Evolutionary conservation across 1,140 invertebrate species (phyloP), one percentile per base, ranked within the genome.

Genomic region (Zaprionus kolodkinae): DNA sequence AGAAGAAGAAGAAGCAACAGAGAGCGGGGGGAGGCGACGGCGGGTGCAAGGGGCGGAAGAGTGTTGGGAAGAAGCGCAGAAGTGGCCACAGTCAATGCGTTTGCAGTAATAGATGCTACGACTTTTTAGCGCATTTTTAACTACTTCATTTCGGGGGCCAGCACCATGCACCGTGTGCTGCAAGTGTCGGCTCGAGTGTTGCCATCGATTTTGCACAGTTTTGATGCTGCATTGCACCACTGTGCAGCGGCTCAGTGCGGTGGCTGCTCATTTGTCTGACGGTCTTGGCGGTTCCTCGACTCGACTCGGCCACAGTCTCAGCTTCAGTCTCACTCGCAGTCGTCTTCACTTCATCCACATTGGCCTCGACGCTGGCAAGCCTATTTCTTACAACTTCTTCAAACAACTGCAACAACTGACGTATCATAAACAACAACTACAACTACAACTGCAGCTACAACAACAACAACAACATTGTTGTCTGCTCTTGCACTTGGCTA

Each of bases 331-430:
- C 50, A 57, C 10, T 36, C 15, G 15, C 43, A 48, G 38, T 15
- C 30, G 56, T 17, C 45, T 59, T 35, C 35, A 43, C 56, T 62
- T 62, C 57, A 45, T 9, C 30, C 50, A 40, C 63, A 65, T 65
- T 65, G 63, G 72, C 54, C 69, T 52, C 61, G 25, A 63, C 33
- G 72, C 55, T 62, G 70, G 60, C 82, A 77, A 76, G 83, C 76
- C 84, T 84, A 80, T 89, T 89, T 78, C 80, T 88, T 84, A 89
- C 85, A 88, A 88, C 84, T 88, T 88, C 84, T 88, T 88, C 80
- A 83, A 83, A 88, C 81, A 88, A 86, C 82, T 82, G 79, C 83
- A 86, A 76, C 84, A 88, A 88, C 80, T 89, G 85, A 88, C 72
- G 85, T 89, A 88, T 87, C 77, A 78, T 82, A 88, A 82, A 80